Conservation (phyloP, 2,797 vertebrate genomes). For the Xiphophorus birchmanni region DNA sequence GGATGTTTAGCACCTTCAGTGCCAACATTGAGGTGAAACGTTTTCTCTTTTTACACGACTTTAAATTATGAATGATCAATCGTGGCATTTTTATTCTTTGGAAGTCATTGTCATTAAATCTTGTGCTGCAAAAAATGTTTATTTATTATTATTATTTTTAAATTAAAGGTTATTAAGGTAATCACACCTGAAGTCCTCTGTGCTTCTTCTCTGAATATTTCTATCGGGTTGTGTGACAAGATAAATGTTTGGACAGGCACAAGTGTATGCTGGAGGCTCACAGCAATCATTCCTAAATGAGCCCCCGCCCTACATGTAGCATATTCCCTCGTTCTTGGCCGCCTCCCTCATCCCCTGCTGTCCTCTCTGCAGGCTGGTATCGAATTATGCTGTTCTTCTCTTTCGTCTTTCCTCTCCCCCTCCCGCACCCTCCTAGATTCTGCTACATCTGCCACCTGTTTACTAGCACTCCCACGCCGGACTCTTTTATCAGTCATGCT, state of each 20-base stretch:
- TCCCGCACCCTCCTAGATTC: conserved; percentile 26
- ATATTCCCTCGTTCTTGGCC: conserved; percentile 70
- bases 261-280: not conserved
- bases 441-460: conserved; percentile 81
- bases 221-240: conserved; percentile 28
- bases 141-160: not conserved
- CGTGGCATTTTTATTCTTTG: conserved; percentile 11
- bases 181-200: conserved; percentile 1
- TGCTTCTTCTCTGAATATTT: conserved; percentile 11
- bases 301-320: conserved; percentile 53
- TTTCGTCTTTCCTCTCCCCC: conserved; percentile 59
- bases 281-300: not conserved
- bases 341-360: conserved; percentile 48
- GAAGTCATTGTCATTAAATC: conserved; percentile 25
- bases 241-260: conserved; percentile 57
- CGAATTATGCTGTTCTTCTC: conserved; percentile 81
- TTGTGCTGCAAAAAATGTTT: conserved; percentile 5
- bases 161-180: conserved; percentile 3
- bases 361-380: conserved; percentile 68
- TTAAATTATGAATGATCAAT: not conserved
- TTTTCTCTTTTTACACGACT: not conserved
- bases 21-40: conserved; percentile 45
- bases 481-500: conserved; percentile 59
- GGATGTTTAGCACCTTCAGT: conserved; percentile 34
- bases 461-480: conserved; percentile 65